Evolutionary conservation across 2,888 invertebrate genomes (phyloP).

Genomic region (Rhabditophanes sp.): DNA sequence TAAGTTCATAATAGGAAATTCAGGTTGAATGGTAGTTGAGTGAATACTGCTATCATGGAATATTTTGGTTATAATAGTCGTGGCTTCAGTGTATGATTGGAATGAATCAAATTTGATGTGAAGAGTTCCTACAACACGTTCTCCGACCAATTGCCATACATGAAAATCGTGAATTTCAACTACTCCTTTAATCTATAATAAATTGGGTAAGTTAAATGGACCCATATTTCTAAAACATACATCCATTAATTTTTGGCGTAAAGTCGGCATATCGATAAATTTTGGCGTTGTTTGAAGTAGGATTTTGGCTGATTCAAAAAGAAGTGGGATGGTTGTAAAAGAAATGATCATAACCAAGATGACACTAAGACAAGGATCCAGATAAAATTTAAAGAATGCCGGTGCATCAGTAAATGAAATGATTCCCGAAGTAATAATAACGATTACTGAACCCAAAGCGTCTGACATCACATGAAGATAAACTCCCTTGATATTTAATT

Average conservation of each 20-base stretch:
- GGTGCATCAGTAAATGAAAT: neutral
- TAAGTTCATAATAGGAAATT: conserved; percentile 18
- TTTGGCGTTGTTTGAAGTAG: conserved; percentile 93
- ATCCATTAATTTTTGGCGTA: conserved; percentile 25
- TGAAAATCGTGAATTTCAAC: conserved; percentile 48
- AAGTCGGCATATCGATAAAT: conserved; percentile 61
- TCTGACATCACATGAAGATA: conserved; percentile 91
- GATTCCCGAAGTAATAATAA: conserved; percentile 59
- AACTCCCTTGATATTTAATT: conserved; percentile 99
- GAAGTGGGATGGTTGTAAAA: conserved; percentile 2
- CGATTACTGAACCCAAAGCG: conserved; percentile 82
- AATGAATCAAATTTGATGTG: conserved; percentile 47
- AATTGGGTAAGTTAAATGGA: neutral
- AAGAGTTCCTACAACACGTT: conserved; percentile 43
- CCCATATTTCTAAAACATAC: conserved; percentile 8
- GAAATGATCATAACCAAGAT: conserved; percentile 9
- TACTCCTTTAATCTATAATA: conserved; percentile 46
- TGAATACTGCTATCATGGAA: conserved; percentile 50
- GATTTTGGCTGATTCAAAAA: conserved; percentile 74
- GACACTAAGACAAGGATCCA: conserved; percentile 6
- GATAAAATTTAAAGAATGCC: neutral
- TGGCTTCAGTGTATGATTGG: conserved; percentile 46
- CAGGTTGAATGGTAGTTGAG: conserved; percentile 49
- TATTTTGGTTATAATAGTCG: conserved; percentile 45
- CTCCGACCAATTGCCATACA: conserved; percentile 49